Conservation (phyloP, 2,797 vertebrate genomes). For the Meriones psammophilus region DNA sequence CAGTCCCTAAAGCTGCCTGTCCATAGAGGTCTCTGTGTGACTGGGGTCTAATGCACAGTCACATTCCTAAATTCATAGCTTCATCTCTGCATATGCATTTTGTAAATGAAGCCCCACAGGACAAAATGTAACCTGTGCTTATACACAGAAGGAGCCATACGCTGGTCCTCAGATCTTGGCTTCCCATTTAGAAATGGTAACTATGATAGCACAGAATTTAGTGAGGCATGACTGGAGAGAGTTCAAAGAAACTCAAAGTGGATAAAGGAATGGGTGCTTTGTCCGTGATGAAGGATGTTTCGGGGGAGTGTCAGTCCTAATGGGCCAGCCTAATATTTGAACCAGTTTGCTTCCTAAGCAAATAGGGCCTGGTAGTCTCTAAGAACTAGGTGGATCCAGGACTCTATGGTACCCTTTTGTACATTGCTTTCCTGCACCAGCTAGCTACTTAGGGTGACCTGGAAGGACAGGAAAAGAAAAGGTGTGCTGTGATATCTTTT, state of each 20-base stretch:
- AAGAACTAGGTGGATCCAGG: not conserved
- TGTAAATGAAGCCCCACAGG: not conserved
- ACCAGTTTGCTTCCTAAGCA: not conserved
- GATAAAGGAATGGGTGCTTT: not conserved
- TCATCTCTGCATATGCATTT: not conserved
- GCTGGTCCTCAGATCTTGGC: rapidly evolving
- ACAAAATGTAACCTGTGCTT: rapidly evolving
- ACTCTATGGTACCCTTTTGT: not conserved
- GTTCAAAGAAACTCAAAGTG: not conserved
- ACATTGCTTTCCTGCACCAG: not conserved
- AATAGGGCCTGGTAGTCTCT: not conserved
- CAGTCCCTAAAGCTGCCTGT: rapidly evolving
- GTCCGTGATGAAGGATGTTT: not conserved
- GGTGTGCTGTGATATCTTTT: not conserved
- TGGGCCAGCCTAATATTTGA: not conserved
- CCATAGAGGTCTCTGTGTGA: too few species aligned
- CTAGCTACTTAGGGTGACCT: not conserved
- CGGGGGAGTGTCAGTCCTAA: rapidly evolving
- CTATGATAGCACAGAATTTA: not conserved
- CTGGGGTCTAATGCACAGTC: not conserved
- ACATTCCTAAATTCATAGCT: not conserved
- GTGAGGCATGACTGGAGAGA: rapidly evolving
- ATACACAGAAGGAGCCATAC: rapidly evolving
- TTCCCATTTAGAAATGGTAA: not conserved
- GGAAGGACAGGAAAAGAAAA: not conserved